These are phyloP conservation scores for Charanyca ferruginea DNA, from an alignment of 2,888 invertebrate genomes.

Conservation along the genomic window DNA sequence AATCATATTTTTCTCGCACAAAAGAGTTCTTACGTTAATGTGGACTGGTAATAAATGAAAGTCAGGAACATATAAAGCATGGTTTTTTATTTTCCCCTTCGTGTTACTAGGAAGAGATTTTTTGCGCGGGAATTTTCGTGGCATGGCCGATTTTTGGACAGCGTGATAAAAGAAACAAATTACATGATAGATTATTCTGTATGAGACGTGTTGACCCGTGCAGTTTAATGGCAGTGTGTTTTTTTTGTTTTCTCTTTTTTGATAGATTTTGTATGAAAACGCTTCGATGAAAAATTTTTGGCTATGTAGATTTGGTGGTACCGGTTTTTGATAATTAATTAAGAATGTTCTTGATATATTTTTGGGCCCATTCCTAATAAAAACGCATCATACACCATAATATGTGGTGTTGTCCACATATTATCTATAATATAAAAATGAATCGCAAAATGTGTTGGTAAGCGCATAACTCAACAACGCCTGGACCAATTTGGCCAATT, in stretches of 20 bases:
- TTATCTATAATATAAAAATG: too few species aligned
- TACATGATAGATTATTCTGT: slow-evolving; percentile 61
- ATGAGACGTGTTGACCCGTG: slow-evolving; percentile 48
- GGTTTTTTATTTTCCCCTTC: slow-evolving; percentile 66
- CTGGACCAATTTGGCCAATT: too few species aligned
- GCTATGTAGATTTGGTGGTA: too few species aligned
- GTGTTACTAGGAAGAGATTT: slow-evolving; percentile 51
- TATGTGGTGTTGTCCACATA: too few species aligned
- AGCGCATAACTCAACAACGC: too few species aligned
- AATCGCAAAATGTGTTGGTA: too few species aligned
- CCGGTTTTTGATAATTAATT: too few species aligned
- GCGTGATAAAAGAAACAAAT: slow-evolving; percentile 63
- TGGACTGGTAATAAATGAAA: slow-evolving; percentile 86
- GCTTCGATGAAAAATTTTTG: neutral
- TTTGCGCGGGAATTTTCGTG: slow-evolving; percentile 42
- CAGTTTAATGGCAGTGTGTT: slow-evolving; percentile 42
- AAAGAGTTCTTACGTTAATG: slow-evolving; percentile 89
- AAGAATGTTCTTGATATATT: too few species aligned
- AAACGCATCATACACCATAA: too few species aligned
- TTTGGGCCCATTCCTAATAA: too few species aligned
- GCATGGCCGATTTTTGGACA: slow-evolving; percentile 50
- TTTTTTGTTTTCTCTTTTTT: slow-evolving; percentile 23
- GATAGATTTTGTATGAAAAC: neutral
- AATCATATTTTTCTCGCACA: slow-evolving; percentile 89
- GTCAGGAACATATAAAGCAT: slow-evolving; percentile 78